Conservation (phyloP, 1,140 invertebrate species). For the Cherax destructor region DNA sequence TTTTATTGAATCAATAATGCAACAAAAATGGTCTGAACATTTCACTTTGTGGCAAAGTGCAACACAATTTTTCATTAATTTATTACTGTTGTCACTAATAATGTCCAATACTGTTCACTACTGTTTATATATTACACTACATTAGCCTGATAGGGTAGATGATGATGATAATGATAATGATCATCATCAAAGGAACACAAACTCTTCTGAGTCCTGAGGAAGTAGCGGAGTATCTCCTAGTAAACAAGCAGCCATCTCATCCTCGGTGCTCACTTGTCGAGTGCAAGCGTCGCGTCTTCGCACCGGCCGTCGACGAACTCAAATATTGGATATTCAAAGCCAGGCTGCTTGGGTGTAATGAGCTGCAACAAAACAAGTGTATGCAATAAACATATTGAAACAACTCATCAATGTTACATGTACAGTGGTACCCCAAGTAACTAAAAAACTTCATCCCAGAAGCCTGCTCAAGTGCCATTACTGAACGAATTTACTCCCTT, state of each 20-base stretch:
- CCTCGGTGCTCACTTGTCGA: conserved; percentile 50
- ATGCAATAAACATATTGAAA: neutral
- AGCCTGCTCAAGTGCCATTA: too few species aligned
- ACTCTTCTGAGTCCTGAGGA: conserved; percentile 57
- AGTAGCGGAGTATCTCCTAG: conserved; percentile 53
- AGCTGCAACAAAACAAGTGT: conserved; percentile 16
- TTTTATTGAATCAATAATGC: too few species aligned
- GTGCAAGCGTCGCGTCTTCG: conserved; percentile 42
- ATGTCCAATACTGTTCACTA: neutral
- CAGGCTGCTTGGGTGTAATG: conserved; percentile 56
- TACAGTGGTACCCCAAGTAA: too few species aligned
- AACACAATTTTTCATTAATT: neutral
- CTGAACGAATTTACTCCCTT: too few species aligned
- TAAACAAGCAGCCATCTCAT: conserved; percentile 42
- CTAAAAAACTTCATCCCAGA: too few species aligned
- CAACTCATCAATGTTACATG: too few species aligned
- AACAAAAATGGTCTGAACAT: too few species aligned
- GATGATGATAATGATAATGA: too few species aligned
- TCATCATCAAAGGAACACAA: conserved; percentile 52
- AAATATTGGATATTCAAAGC: conserved; percentile 59
- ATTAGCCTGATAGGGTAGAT: neutral
- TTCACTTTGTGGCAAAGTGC: neutral
- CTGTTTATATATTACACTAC: neutral
- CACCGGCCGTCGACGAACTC: conserved; percentile 55
- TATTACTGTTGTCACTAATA: neutral